phyloP scores from a whole-genome alignment of 2,888 invertebrate genomes.

The Siphlonurus alternatus region DNA sequence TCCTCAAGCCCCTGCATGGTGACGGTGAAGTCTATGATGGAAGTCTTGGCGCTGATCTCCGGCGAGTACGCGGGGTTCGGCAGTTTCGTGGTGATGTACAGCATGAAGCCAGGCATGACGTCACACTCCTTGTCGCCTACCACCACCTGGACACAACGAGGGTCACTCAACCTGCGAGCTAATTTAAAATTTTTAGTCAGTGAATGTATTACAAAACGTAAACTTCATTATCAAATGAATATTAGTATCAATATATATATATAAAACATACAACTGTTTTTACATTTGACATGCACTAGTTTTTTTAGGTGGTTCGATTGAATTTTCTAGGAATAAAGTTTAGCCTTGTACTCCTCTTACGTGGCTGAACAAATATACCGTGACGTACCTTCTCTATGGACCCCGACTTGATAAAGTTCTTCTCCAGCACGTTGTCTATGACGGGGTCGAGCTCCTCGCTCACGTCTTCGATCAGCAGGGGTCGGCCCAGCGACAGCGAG shows the following conservation, averaged over 20 bases:
- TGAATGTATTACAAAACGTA: neutral
- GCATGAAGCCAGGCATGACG: constrained; percentile 86
- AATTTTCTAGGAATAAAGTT: no score
- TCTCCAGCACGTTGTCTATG: constrained; percentile 89
- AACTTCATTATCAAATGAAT: neutral
- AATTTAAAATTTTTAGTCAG: neutral
- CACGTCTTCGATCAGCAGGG: constrained; percentile 86
- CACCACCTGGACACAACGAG: constrained; percentile 49
- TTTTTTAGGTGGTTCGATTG: no score
- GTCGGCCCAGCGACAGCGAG: constrained; percentile 68
- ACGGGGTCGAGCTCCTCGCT: constrained; percentile 91
- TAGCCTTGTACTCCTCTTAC: no score
- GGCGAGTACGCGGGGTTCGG: constrained; percentile 95
- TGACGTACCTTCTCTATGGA: constrained; percentile 65
- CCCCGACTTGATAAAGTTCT: constrained; percentile 94
- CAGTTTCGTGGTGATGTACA: constrained; percentile 90
- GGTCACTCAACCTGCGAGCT: neutral
- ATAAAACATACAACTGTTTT: no score
- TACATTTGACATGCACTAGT: no score
- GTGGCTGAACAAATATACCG: no score
- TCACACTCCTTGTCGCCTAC: constrained; percentile 95
- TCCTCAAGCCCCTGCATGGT: constrained; percentile 94
- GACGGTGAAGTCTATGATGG: constrained; percentile 94
- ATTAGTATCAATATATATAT: neutral
- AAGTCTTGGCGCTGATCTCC: constrained; percentile 90